Evolutionary conservation across 2,888 invertebrate species (phyloP).

Genomic region (Morinoia aosen): DNA sequence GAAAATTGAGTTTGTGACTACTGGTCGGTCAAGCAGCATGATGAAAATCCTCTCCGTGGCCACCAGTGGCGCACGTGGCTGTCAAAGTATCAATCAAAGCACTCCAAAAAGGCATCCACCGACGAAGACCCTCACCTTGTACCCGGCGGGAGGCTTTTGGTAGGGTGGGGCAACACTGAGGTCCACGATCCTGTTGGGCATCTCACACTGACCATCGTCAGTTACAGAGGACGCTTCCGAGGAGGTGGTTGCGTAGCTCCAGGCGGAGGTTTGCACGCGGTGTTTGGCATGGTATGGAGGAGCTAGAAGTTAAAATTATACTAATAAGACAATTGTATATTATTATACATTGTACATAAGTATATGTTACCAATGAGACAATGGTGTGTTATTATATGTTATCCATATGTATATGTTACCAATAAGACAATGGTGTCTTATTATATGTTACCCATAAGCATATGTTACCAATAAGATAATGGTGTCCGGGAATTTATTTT

Average conservation of each 20-base stretch:
- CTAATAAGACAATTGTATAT: slow-evolving; percentile 53
- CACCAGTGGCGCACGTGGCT: no score
- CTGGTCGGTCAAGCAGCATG: no score
- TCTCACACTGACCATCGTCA: slow-evolving; percentile 67
- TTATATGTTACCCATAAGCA: no score
- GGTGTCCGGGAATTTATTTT: no score
- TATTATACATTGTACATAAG: slow-evolving; percentile 16
- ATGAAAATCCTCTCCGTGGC: no score
- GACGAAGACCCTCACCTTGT: slow-evolving; percentile 62
- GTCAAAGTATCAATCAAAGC: no score
- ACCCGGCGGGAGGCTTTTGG: slow-evolving; percentile 73
- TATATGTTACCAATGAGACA: no score
- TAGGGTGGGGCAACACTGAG: slow-evolving; percentile 84
- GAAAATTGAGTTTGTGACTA: no score
- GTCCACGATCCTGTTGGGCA: slow-evolving; percentile 73
- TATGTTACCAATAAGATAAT: slow-evolving; percentile 52
- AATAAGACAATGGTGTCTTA: no score
- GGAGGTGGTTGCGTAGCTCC: slow-evolving; percentile 81
- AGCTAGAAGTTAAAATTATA: slow-evolving; percentile 74
- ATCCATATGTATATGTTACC: no score
- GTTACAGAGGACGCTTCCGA: slow-evolving; percentile 82
- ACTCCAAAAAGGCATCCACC: no score
- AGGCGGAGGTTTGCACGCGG: slow-evolving; percentile 83
- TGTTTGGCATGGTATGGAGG: slow-evolving; percentile 88
- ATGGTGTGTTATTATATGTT: no score